Evolutionary conservation across 2,797 vertebrate species (phyloP).

Genomic region (Hippopotamyrus pictus): DNA sequence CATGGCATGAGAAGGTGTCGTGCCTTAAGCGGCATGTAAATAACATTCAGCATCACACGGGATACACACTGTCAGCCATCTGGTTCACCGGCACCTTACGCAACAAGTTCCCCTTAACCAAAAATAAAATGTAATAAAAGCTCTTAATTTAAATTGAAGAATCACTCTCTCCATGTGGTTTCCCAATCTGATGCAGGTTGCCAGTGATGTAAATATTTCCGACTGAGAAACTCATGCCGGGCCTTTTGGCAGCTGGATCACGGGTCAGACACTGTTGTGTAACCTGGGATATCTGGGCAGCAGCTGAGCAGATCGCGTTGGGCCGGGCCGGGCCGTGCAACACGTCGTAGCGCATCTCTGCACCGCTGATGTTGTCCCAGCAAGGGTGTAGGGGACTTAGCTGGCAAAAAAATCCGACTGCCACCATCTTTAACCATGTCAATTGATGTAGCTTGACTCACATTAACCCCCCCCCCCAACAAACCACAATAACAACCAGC

Average conservation of each 20-base stretch:
- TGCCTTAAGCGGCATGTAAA: neutral
- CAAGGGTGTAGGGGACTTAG: neutral
- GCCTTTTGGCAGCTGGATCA: conserved; percentile 41
- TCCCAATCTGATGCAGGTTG: neutral
- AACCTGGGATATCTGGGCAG: conserved; percentile 30
- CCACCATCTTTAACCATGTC: neutral
- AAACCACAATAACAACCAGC: neutral
- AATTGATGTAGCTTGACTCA: neutral
- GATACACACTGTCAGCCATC: neutral
- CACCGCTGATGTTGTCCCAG: neutral
- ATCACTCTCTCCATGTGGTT: neutral
- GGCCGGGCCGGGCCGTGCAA: neutral
- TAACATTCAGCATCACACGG: neutral
- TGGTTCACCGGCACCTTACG: neutral
- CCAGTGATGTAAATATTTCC: conserved; percentile 4
- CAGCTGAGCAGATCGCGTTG: conserved; percentile 20
- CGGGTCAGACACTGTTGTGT: conserved; percentile 46
- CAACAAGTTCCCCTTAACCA: neutral
- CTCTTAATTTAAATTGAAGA: neutral
- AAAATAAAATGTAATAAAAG: neutral
- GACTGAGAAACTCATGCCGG: conserved; percentile 36
- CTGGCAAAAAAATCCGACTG: neutral
- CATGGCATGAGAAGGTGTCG: neutral
- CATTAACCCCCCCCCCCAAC: neutral
- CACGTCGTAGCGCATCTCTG: neutral